These are phyloP conservation scores for Fratercula arctica DNA, from an alignment of 2,797 vertebrate genomes.

Conservation along the genomic window DNA sequence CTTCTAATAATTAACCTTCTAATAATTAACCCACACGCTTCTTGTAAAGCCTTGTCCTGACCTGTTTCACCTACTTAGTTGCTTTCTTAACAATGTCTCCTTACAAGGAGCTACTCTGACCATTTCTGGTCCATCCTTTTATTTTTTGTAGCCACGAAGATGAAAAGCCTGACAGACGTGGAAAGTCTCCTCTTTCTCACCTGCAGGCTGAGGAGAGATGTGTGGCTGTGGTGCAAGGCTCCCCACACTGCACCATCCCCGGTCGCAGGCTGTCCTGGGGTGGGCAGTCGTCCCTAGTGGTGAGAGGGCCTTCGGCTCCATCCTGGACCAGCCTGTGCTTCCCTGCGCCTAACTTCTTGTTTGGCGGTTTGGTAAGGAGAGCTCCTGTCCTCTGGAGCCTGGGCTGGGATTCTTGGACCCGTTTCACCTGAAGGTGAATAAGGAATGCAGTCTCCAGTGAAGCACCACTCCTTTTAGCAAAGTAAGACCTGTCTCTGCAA, in stretches of 20 bases:
- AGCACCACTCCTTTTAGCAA: not conserved
- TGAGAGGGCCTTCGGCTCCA: not conserved
- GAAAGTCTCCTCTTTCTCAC: not conserved
- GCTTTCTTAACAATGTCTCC: not conserved
- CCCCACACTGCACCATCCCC: not conserved
- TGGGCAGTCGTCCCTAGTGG: fast-evolving
- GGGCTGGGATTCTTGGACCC: not conserved
- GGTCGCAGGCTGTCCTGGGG: not conserved
- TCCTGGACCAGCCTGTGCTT: not conserved
- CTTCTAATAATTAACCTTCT: not conserved
- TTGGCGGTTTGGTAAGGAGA: not conserved
- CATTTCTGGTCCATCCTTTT: not conserved
- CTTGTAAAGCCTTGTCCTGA: not conserved
- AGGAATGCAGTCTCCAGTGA: not conserved
- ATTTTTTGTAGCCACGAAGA: not conserved
- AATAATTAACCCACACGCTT: not conserved
- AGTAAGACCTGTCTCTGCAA: not conserved
- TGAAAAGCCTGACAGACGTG: not conserved
- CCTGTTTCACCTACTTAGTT: fast-evolving
- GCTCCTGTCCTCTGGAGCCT: not conserved
- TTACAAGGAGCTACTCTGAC: not conserved
- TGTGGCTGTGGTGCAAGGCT: not conserved
- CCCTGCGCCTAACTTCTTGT: not conserved
- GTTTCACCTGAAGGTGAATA: not conserved
- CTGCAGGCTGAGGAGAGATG: not conserved